phyloP scores from a whole-genome alignment of 2,113 vertebrate genomes.

The Noturus placidus region DNA sequence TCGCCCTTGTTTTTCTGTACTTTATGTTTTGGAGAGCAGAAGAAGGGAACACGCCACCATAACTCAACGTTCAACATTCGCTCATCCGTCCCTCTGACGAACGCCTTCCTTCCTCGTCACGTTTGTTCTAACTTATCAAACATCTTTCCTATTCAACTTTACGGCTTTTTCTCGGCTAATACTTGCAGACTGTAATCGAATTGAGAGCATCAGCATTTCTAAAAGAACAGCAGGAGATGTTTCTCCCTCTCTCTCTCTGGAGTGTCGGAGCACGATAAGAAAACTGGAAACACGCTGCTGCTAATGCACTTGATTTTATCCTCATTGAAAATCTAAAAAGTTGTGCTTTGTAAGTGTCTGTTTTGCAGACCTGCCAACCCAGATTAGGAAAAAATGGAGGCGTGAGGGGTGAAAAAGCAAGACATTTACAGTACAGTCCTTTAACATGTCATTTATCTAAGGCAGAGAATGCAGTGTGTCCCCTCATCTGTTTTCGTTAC shows the following conservation, averaged over 20 bases:
- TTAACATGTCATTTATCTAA: background rate
- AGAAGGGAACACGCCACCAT: background rate
- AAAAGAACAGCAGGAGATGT: background rate
- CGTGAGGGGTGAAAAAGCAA: background rate
- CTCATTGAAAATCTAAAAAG: background rate
- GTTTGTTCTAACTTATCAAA: background rate
- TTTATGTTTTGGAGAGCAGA: constrained; percentile 1
- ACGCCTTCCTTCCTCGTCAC: background rate
- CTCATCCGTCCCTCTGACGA: background rate
- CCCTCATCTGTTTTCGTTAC: background rate
- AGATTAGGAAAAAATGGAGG: background rate
- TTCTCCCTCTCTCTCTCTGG: no score
- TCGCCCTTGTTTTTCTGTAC: constrained; percentile 2
- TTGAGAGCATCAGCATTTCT: background rate
- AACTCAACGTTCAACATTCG: background rate
- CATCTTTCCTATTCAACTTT: background rate
- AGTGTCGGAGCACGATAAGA: background rate
- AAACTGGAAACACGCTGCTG: background rate
- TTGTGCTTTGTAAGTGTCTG: background rate
- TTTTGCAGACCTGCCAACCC: no score
- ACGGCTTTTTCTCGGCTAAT: background rate
- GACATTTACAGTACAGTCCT: background rate
- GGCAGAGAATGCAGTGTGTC: background rate
- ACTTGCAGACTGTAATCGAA: background rate
- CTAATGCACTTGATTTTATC: background rate